Conservation (phyloP, 2,113 vertebrate genomes). For the Pogona vitticeps region DNA sequence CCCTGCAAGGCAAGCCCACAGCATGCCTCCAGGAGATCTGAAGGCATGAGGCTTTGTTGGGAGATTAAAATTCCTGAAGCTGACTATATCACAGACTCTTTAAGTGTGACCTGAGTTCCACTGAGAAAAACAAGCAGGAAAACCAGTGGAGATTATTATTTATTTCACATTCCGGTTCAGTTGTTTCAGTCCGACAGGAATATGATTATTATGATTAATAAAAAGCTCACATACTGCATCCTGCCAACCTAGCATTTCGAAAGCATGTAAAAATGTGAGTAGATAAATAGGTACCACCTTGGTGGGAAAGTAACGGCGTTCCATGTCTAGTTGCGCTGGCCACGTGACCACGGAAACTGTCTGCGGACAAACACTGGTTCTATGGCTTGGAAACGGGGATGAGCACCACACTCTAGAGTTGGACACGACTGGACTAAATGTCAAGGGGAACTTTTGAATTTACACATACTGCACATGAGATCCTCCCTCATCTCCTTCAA, state of each 20-base stretch:
- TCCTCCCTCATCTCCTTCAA: not conserved
- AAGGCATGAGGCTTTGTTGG: conserved; percentile 2
- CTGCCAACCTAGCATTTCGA: too few species aligned
- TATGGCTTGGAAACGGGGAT: too few species aligned
- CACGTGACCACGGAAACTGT: too few species aligned
- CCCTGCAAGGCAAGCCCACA: not conserved
- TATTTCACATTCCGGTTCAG: not conserved
- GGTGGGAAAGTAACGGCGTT: too few species aligned
- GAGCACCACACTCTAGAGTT: too few species aligned
- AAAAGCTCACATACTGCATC: too few species aligned
- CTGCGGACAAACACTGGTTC: too few species aligned
- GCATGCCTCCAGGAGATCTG: not conserved
- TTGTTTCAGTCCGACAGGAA: not conserved
- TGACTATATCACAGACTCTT: not conserved
- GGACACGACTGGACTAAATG: too few species aligned
- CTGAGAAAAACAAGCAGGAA: not conserved
- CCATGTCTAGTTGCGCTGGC: too few species aligned
- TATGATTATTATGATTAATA: not conserved
- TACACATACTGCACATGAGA: not conserved
- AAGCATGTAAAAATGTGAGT: too few species aligned
- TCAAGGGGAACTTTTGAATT: too few species aligned
- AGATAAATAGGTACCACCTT: too few species aligned
- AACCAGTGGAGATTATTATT: not conserved
- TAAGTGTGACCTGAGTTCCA: conserved; percentile 18
- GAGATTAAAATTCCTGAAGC: not conserved